A percentile compares a stretch with the other conserved stretches of the same genome.
phyloP scores from a whole-genome alignment of 2,888 invertebrate genomes.

The Chaetoderma sp. region DNA sequence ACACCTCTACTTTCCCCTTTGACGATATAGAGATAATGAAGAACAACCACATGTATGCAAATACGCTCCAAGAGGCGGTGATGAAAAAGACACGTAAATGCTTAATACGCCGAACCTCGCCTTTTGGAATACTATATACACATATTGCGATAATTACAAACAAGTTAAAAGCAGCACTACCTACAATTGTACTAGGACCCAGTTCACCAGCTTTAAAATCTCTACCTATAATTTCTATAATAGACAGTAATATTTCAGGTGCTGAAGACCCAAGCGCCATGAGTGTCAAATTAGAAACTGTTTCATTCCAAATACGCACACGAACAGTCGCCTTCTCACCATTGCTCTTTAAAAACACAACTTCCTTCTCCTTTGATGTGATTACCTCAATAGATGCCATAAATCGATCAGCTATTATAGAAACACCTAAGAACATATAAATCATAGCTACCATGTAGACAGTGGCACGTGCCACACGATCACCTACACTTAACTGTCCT shows the following conservation, averaged over 20 bases:
- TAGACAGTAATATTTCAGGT: constrained; percentile 96
- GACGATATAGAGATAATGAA: constrained; percentile 90
- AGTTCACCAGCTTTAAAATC: constrained; percentile 93
- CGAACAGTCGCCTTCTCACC: constrained; percentile 89
- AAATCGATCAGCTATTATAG: constrained; percentile 98
- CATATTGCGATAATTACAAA: constrained; percentile 98
- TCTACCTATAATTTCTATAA: constrained; percentile 94
- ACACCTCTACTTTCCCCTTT: constrained; percentile 90
- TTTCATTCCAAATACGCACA: constrained; percentile 99
- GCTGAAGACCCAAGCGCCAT: constrained; percentile 99
- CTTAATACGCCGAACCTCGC: constrained; percentile 92
- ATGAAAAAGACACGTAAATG: constrained; percentile 97
- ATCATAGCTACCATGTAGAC: constrained; percentile 90
- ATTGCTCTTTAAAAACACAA: constrained; percentile 88
- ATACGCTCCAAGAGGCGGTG: constrained; percentile 97
- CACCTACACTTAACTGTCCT: constrained; percentile 73
- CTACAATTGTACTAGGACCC: constrained; percentile 98
- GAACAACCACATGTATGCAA: constrained; percentile 99
- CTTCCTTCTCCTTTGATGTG: constrained; percentile 96
- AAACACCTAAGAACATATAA: constrained; percentile 98
- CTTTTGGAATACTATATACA: constrained; percentile 88
- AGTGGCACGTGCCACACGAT: constrained; percentile 86
- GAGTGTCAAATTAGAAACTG: constrained; percentile 96
- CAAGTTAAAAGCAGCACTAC: constrained; percentile 97
- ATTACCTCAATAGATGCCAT: constrained; percentile 99